Evolutionary conservation across 2,888 invertebrate genomes (phyloP), one percentile per base, ranked within the genome.

Genomic region (Lochmaea capreae): DNA sequence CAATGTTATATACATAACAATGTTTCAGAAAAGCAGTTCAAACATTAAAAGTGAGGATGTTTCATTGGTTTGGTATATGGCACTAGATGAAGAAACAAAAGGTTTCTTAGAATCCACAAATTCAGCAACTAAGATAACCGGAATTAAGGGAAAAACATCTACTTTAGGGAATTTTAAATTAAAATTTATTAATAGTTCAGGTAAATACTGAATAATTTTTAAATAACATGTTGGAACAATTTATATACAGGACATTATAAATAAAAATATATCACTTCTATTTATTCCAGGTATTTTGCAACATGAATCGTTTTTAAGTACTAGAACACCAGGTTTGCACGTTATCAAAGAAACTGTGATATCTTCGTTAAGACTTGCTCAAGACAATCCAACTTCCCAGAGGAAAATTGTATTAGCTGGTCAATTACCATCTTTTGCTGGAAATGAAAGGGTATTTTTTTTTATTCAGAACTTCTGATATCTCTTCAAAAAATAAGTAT

Each of bases 11-110:
- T 8, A 39, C 33, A 12, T 49, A 39, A 42, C 18, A 26, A 18
- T 61, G 26, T 76, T 67, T 43, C 43, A 71, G 73, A 65, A 61
- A 65, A 63, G 46, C 57, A 68, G 52, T 61, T 26, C 67, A n/a
- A 58, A 16, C 12, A n/a, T 26, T 4, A 67, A 68, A 39, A 67
- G 66, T 16, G 88, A 89, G 57, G 90, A 90, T 2, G 89, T 93
- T 26, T 93, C 94, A 0, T 81, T 97, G 0, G 88, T 96, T 18
- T 95, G 95, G 92, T 97, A 97, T 84, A 91, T 91, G 2, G 95
- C 95, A 0, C 87, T 96, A 11, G 97, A 97, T 83, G 94, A 94
- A 80, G 90, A 89, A 77, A 90, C 91, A 0, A 89, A 90, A 77
- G 92, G 92, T 0, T 88, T 88, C 78, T 88, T 91, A 14, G 87